Evolutionary conservation across 2,113 vertebrate genomes (phyloP), one percentile per base, ranked within the genome.

Genomic region (Lepisosteus oculatus): DNA sequence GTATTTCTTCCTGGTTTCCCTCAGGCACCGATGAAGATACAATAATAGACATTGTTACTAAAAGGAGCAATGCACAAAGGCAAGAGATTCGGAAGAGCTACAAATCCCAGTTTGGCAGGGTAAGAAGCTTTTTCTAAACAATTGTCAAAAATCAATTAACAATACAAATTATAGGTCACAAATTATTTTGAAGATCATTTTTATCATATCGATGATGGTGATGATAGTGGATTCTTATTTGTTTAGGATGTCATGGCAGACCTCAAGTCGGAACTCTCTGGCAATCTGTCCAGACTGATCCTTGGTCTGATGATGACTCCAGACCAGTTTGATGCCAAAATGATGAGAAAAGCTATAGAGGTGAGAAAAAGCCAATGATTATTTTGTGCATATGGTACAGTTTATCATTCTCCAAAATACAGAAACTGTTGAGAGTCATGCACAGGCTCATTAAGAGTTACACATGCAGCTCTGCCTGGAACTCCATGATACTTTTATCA

Each of bases 331-430:
- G 94, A 98, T 17, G 97, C 97, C 83, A 99, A 96, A 86, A 98
- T 99, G 89, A 90, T 99, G 89, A 94, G 87, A 85, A 99, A 99
- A 77, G 97, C 96, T 0, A 97, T 99, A 77, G 95, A 97, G 95
- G 97, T 95, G 78, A 74, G 61, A 63, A 6, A 29, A 29, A 29
- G 29, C 29, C 29, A 29, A 29, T 29, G 29, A 29, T 29, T 29
- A 29, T 29, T 29, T 29, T 29, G 29, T 29, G 29, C 29, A 29
- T 29, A 29, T 1, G 2, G 29, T 29, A 29, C 29, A 29, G 29
- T 29, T 2, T 29, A 29, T 29, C 1, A 29, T 29, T 29, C 29
- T 29, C 29, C 29, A 29, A 29, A 29, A 29, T 29, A 29, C 29
- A 29, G 29, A 29, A 29, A 29, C 29, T 29, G 29, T 17, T 17